Percentiles rank a stretch among this genome's conserved stretches.
phyloP scores from a whole-genome alignment of 2,888 invertebrate species.

The Penaeus monodon region DNA sequence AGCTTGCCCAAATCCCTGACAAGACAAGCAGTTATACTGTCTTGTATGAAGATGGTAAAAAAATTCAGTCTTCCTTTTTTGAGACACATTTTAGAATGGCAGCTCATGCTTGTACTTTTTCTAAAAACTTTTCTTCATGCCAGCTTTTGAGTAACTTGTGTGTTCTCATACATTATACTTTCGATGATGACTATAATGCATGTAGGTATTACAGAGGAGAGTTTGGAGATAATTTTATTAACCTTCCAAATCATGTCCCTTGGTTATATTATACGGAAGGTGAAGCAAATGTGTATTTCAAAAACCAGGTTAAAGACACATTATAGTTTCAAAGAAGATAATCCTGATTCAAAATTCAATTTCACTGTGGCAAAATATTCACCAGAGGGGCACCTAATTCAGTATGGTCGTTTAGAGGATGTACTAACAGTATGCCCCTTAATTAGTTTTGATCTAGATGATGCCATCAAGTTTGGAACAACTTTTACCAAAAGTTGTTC shows the following conservation, averaged over 20 bases:
- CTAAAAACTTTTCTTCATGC: conserved; percentile 64
- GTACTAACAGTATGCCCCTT: conserved; percentile 67
- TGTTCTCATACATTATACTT: conserved; percentile 59
- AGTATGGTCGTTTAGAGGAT: conserved; percentile 60
- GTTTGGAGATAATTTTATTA: conserved; percentile 57
- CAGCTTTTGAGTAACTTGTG: conserved; percentile 65
- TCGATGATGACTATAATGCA: conserved; percentile 53
- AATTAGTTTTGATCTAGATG: conserved; percentile 65
- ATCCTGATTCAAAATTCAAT: conserved; percentile 70
- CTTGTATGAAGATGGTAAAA: conserved; percentile 25
- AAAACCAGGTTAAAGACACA: conserved; percentile 71
- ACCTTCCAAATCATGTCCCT: conserved; percentile 65
- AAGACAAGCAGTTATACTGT: conserved; percentile 56
- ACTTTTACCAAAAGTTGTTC: conserved; percentile 60
- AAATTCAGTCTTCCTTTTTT: conserved; percentile 47
- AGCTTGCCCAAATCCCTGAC: conserved; percentile 57
- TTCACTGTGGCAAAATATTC: conserved; percentile 71
- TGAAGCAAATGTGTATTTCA: conserved; percentile 70
- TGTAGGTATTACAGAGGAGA: conserved; percentile 60
- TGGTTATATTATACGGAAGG: conserved; percentile 73
- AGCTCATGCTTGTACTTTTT: conserved; percentile 57
- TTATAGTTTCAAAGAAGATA: conserved; percentile 69
- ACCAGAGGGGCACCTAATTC: conserved; percentile 70
- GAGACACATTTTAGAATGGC: conserved; percentile 33
- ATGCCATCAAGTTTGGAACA: conserved; percentile 64